Percentiles rank a stretch among this genome's conserved stretches.
These are phyloP conservation scores for Balaenoptera acutorostrata DNA, from an alignment of 2,113 vertebrate genomes.

Conservation along the genomic window DNA sequence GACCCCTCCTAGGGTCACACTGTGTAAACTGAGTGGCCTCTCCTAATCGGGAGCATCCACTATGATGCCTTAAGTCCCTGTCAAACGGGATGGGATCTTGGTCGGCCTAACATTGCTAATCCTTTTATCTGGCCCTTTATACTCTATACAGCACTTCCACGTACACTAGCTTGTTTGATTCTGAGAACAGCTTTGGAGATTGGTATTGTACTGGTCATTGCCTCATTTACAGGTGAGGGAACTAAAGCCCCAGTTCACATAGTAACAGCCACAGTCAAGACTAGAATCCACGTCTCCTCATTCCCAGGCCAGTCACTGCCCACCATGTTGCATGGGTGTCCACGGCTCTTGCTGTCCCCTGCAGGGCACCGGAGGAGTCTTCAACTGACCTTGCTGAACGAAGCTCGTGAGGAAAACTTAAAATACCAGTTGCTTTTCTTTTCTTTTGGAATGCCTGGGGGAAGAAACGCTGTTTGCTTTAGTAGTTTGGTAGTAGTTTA, in stretches of 20 bases:
- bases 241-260: not conserved
- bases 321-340: too few species aligned
- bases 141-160: not conserved
- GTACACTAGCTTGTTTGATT: not conserved
- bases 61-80: not conserved
- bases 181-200: not conserved
- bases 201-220: not conserved
- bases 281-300: not conserved
- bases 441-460: not conserved
- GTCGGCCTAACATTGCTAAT: not conserved
- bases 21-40: not conserved
- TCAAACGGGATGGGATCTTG: not conserved
- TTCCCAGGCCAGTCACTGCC: not conserved
- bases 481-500: not conserved
- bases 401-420: not conserved
- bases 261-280: not conserved
- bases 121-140: not conserved
- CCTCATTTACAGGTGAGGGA: not conserved
- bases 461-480: not conserved
- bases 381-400: not conserved
- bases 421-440: not conserved
- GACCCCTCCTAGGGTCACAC: not conserved
- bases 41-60: not conserved
- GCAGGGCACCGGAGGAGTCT: not conserved
- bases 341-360: not conserved